Percentiles rank a stretch among this genome's conserved stretches.
Conservation (phyloP, 2,797 vertebrate genomes). For the Gymnoscopelus microlampas region DNA sequence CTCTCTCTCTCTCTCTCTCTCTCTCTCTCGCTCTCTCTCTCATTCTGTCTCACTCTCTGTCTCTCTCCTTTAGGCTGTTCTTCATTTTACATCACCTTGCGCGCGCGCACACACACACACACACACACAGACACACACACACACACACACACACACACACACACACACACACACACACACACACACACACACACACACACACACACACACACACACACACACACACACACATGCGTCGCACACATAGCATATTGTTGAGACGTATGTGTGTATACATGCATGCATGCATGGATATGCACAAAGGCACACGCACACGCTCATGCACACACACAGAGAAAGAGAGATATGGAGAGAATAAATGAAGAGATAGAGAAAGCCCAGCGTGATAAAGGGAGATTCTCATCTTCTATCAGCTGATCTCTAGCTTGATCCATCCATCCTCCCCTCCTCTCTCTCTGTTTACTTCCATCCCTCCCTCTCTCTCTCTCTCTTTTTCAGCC, state of each 20-base stretch:
- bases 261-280: too few relatives aligned
- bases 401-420: constrained; percentile 78
- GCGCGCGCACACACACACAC: background rate
- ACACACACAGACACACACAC: too few relatives aligned
- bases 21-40: too few relatives aligned
- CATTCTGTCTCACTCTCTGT: too few relatives aligned
- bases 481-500: constrained; percentile 11
- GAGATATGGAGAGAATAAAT: constrained; percentile 30
- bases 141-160: background rate
- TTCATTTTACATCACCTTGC: too few relatives aligned
- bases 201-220: background rate
- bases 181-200: background rate
- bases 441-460: constrained; percentile 22
- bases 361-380: constrained; percentile 71
- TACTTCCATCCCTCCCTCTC: constrained; percentile 24
- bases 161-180: background rate
- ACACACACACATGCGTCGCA: background rate
- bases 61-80: too few relatives aligned
- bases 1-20: too few relatives aligned
- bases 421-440: constrained; percentile 22
- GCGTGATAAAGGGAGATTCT: constrained; percentile 78
- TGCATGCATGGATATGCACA: constrained; percentile 46
- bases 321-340: constrained; percentile 7
- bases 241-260: too few relatives aligned
- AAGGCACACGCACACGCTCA: constrained; percentile 54